Evolutionary conservation across 1,140 invertebrate genomes (phyloP), one percentile per base, ranked within the genome.

Genomic region (Rhynchophorus ferrugineus): DNA sequence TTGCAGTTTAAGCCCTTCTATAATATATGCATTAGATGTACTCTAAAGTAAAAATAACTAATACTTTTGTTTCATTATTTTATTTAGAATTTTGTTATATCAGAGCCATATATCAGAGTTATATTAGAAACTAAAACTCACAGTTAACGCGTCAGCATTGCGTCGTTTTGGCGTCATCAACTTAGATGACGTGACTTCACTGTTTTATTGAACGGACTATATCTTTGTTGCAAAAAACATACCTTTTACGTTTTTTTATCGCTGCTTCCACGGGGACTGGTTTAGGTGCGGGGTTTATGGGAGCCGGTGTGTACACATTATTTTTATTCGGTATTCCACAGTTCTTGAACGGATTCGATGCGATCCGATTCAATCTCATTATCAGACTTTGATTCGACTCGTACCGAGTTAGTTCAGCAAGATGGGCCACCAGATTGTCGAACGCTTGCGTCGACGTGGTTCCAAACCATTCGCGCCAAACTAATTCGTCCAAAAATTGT

Each of bases 401-500:
- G 64, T 58, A 44, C 50, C 78, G 79, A 0, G 87, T 90, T 68
- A 88, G 85, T 61, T 89, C 84, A 0, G 84, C 76, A 34, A 91
- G 80, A 65, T 92, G 87, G 3, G 69, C 56, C 3, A 91, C 79
- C 36, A 92, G 85, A 61, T 85, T 89, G 56, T 89, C 81, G 63
- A 91, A 93, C 0, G 87, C 82, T 61, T 82, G 76, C n/a, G 81
- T 73, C 0, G 87, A 77, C 6, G 84, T 83, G 2, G 76, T 73
- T 0, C 88, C 89, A 63, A 81, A 91, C 58, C 81, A 79, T 67
- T 84, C 81, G 54, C 82, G 64, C 68, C 68, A 70, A 1, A 70
- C 84, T 3, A 94, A 71, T 66, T 94, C 90, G 64, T 93, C 89
- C 34, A 94, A 70, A 67, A 92, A 91, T 64, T 92, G 57, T 38